Conservation (phyloP, 2,797 vertebrate species). For the Sebastiscus tertius region DNA sequence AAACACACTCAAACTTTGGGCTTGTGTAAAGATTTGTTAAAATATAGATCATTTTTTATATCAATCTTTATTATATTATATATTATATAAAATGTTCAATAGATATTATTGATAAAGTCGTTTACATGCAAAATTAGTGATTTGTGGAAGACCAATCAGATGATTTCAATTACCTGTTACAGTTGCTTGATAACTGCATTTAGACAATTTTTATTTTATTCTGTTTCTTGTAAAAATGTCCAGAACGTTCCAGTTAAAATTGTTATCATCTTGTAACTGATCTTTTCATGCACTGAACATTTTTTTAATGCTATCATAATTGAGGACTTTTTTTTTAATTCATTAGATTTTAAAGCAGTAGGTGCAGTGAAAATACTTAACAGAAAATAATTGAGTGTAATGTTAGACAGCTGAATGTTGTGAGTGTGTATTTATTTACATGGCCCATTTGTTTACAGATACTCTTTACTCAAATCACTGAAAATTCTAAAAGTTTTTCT, state of each 20-base stretch:
- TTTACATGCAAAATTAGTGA: neutral
- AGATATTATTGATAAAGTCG: neutral
- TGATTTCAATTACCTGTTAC: neutral
- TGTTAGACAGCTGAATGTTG: neutral
- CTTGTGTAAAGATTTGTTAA: neutral
- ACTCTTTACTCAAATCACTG: slow-evolving; percentile 32
- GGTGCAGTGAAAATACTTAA: neutral
- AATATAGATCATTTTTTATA: neutral
- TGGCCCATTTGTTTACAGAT: slow-evolving; percentile 13
- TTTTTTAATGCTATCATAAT: slow-evolving; percentile 21
- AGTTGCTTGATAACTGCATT: neutral
- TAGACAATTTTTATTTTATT: slow-evolving; percentile 1
- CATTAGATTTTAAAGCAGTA: slow-evolving; percentile 33
- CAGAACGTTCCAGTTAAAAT: neutral
- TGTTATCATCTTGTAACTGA: slow-evolving; percentile 11
- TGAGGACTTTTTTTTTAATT: slow-evolving; percentile 10
- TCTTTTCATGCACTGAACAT: slow-evolving; percentile 9
- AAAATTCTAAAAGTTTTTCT: slow-evolving; percentile 19
- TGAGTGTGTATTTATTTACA: neutral
- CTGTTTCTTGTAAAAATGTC: neutral
- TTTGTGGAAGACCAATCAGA: neutral
- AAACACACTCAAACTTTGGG: neutral
- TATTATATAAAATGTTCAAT: neutral
- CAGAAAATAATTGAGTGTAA: slow-evolving; percentile 27
- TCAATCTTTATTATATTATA: neutral